Conservation (phyloP, 2,888 invertebrate species). For the Zaprionus lineosus region DNA sequence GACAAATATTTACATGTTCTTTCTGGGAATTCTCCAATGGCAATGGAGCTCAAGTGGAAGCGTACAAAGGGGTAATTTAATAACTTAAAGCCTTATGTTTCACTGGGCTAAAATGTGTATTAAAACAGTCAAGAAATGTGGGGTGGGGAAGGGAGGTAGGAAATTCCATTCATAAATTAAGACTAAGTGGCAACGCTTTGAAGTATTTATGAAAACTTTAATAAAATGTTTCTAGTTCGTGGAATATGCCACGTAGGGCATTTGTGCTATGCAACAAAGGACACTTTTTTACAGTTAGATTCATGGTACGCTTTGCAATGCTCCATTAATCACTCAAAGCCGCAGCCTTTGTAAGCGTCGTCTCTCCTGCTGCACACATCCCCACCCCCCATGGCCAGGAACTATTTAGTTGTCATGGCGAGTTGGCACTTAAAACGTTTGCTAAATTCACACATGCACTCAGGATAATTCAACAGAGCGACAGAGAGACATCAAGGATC, state of each 20-base stretch:
- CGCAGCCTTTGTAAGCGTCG: neutral
- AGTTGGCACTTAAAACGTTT: constrained; percentile 73
- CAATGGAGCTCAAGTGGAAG: too few species aligned
- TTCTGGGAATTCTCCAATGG: too few species aligned
- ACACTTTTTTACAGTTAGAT: neutral
- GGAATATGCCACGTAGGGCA: constrained; percentile 4
- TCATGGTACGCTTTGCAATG: constrained; percentile 21
- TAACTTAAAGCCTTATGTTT: too few species aligned
- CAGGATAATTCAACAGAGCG: constrained; percentile 51
- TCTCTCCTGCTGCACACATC: neutral
- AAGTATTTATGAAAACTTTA: too few species aligned
- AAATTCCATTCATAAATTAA: too few species aligned
- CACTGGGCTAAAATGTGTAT: too few species aligned
- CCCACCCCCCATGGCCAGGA: constrained; percentile 13
- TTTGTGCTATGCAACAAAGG: neutral
- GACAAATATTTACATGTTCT: constrained; percentile 42
- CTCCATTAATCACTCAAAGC: constrained; percentile 62
- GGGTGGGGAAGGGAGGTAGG: too few species aligned
- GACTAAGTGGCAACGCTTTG: too few species aligned
- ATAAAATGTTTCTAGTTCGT: too few species aligned
- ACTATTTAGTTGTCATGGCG: constrained; percentile 65
- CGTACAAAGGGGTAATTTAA: too few species aligned
- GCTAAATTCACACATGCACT: constrained; percentile 78
- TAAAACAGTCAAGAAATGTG: too few species aligned
- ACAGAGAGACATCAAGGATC: constrained; percentile 23